phyloP scores from a whole-genome alignment of 2,113 vertebrate species.

The Lycocorax pyrrhopterus region DNA sequence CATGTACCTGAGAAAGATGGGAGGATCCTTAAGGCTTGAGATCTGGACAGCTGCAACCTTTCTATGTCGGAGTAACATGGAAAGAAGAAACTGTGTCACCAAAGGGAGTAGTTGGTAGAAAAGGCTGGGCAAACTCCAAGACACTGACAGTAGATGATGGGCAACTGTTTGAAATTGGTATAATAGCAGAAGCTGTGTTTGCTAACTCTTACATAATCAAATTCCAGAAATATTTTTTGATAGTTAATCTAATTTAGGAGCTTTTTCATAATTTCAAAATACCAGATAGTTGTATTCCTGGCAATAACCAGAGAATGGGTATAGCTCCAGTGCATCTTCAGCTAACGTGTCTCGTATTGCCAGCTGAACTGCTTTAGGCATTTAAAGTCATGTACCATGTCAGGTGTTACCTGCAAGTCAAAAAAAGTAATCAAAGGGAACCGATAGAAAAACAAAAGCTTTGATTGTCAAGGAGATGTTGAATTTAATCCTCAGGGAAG shows the following conservation, averaged over 20 bases:
- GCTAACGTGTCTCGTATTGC: neutral
- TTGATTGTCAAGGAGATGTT: neutral
- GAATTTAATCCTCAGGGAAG: neutral
- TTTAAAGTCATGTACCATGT: neutral
- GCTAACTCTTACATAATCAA: neutral
- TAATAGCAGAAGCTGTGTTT: neutral
- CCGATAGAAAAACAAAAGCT: neutral
- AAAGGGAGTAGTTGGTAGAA: neutral
- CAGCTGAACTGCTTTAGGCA: neutral
- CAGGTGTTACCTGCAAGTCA: neutral
- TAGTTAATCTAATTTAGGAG: neutral
- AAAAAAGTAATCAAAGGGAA: neutral
- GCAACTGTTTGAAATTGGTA: neutral
- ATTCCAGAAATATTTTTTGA: neutral
- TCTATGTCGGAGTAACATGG: neutral
- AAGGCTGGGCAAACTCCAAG: neutral
- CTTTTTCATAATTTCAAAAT: neutral
- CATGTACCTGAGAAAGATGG: neutral
- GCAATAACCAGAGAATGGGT: neutral
- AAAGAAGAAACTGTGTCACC: neutral
- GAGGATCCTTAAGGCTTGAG: neutral
- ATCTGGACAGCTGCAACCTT: accelerated
- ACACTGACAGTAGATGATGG: neutral
- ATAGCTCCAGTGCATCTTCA: neutral
- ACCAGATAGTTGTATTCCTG: neutral